phyloP scores from a whole-genome alignment of 2,888 invertebrate genomes.

The Campoplex nolae region DNA sequence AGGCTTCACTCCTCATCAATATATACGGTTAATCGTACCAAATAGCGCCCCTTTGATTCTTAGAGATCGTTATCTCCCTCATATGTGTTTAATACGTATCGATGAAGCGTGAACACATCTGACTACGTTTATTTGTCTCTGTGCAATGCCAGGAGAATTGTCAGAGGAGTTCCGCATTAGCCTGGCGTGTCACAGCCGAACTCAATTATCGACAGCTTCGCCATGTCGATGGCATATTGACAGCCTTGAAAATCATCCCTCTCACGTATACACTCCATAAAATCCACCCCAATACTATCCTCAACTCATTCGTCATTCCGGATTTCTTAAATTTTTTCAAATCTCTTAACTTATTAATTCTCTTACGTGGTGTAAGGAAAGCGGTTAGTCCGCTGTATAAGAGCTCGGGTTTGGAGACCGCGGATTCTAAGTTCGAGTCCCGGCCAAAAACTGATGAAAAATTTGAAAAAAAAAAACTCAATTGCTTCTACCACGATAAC shows the following conservation, averaged over 20 bases:
- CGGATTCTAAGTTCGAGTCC: no score
- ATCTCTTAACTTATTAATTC: not conserved
- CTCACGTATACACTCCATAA: constrained; percentile 13
- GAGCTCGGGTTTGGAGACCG: no score
- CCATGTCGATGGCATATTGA: constrained; percentile 74
- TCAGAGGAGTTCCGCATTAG: constrained; percentile 52
- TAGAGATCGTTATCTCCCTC: constrained; percentile 8
- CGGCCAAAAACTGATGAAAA: no score
- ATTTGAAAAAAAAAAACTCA: no score
- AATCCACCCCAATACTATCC: not conserved
- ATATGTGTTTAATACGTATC: constrained; percentile 50
- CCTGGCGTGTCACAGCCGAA: constrained; percentile 73
- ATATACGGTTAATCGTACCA: not conserved
- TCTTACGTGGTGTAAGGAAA: not conserved
- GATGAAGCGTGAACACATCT: constrained; percentile 16
- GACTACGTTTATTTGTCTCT: constrained; percentile 17
- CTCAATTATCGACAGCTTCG: constrained; percentile 76
- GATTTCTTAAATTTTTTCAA: not conserved
- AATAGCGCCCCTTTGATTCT: constrained; percentile 1
- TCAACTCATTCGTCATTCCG: not conserved
- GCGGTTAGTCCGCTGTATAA: no score
- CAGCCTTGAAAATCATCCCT: constrained; percentile 51
- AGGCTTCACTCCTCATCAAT: constrained; percentile 1
- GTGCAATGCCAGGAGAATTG: constrained; percentile 25
- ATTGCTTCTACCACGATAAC: no score